Conservation (phyloP, 2,888 invertebrate species). For the Nomada fabriciana region DNA sequence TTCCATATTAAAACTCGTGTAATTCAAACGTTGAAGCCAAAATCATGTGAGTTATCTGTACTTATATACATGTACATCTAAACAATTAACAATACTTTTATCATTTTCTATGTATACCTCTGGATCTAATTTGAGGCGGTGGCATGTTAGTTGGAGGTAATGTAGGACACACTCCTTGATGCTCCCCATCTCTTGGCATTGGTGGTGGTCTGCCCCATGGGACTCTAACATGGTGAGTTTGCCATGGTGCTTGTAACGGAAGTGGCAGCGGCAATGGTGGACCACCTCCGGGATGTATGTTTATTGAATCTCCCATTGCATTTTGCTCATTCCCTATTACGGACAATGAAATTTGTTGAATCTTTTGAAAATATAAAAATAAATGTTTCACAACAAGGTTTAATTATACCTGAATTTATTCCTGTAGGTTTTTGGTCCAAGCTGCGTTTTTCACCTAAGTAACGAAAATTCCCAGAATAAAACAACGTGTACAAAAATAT, state of each 20-base stretch:
- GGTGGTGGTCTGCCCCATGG: constrained; percentile 80
- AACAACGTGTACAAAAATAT: constrained; percentile 30
- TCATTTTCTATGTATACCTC: constrained; percentile 57
- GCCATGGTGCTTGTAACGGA: constrained; percentile 77
- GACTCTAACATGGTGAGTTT: constrained; percentile 76
- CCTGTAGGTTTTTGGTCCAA: constrained; percentile 77
- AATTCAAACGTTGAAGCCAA: background rate
- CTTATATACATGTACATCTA: constrained; percentile 24
- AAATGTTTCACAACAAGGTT: constrained; percentile 25
- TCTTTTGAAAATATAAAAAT: background rate
- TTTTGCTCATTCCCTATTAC: constrained; percentile 74
- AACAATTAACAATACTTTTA: constrained; percentile 15
- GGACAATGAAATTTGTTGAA: background rate
- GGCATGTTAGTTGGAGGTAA: constrained; percentile 81
- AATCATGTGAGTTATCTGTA: constrained; percentile 18
- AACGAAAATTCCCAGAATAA: constrained; percentile 60
- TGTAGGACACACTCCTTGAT: constrained; percentile 58
- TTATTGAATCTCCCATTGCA: constrained; percentile 74
- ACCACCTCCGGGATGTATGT: constrained; percentile 66
- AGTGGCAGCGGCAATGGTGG: constrained; percentile 68
- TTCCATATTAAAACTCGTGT: constrained; percentile 7
- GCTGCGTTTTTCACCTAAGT: constrained; percentile 81
- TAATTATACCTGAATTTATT: constrained; percentile 77
- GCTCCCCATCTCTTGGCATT: constrained; percentile 76
- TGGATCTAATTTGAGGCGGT: constrained; percentile 80